Evolutionary conservation across 2,113 vertebrate genomes (phyloP).

Genomic region (Osmerus eperlanus): DNA sequence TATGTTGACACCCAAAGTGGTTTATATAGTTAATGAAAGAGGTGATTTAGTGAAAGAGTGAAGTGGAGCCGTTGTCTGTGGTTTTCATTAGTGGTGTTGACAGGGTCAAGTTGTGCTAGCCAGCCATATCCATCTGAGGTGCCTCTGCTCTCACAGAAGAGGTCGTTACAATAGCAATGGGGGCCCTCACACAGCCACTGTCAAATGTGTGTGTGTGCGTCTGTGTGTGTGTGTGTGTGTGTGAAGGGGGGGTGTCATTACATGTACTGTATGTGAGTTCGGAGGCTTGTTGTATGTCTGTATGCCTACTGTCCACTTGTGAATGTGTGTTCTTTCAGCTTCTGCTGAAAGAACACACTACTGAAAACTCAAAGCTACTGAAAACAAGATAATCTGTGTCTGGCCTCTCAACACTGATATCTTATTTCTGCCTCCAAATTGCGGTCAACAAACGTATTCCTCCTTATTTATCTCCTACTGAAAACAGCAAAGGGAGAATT

Average conservation of each 20-base stretch:
- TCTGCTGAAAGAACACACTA: too few species aligned
- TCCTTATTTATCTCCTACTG: neutral
- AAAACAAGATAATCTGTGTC: constrained; percentile 1
- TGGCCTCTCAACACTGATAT: neutral
- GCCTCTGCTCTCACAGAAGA: neutral
- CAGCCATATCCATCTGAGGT: neutral
- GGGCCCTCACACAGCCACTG: neutral
- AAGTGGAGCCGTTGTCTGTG: too few species aligned
- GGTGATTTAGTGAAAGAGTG: too few species aligned
- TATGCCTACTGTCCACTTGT: neutral
- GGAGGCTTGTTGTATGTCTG: neutral
- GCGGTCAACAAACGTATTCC: neutral
- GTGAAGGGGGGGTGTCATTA: neutral
- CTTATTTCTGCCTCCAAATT: neutral
- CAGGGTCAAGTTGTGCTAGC: neutral
- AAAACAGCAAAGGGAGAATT: neutral
- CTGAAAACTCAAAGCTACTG: too few species aligned
- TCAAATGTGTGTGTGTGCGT: neutral
- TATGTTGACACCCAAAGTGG: too few species aligned
- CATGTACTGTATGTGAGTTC: neutral
- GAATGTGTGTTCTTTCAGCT: constrained; percentile 16
- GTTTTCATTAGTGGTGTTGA: neutral
- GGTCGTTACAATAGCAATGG: neutral
- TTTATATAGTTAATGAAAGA: too few species aligned
- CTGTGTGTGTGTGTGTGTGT: neutral